phyloP scores from a whole-genome alignment of 2,888 invertebrate species.

The Drosophila macrospina region DNA sequence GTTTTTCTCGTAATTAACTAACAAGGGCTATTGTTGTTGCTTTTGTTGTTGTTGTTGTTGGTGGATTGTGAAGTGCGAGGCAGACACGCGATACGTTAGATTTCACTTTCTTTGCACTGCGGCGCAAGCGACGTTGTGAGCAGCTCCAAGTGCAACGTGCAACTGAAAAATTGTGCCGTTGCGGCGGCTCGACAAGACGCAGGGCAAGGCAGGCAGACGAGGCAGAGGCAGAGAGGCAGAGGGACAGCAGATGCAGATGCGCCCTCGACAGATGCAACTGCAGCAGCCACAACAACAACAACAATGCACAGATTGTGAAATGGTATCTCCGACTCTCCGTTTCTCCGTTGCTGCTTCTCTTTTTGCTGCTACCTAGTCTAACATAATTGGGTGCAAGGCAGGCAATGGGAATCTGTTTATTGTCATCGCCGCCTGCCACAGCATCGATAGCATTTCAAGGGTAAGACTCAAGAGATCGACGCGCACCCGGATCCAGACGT shows the following conservation, averaged over 20 bases:
- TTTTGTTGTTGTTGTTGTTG: constrained; percentile 41
- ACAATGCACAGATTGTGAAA: constrained; percentile 52
- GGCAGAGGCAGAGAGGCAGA: constrained; percentile 2
- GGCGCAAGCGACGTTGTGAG: constrained; percentile 43
- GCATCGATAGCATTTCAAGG: constrained; percentile 60
- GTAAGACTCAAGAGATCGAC: constrained; percentile 38
- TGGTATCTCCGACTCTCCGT: constrained; percentile 24
- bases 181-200: constrained; percentile 15
- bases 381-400: constrained; percentile 59
- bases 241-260: constrained; percentile 35
- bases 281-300: constrained; percentile 26
- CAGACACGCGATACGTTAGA: constrained; percentile 65
- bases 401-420: constrained; percentile 68
- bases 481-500: neutral
- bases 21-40: constrained; percentile 67
- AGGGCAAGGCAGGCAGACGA: constrained; percentile 37
- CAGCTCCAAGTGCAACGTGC: constrained; percentile 71
- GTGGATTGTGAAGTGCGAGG: constrained; percentile 6
- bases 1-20: constrained; percentile 36
- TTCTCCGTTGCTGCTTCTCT: too few relatives aligned
- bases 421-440: constrained; percentile 41
- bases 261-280: constrained; percentile 51
- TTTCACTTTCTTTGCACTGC: constrained; percentile 68
- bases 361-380: constrained; percentile 62
- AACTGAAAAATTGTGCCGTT: constrained; percentile 60